Evolutionary conservation across 2,113 vertebrate genomes (phyloP), one percentile per base, ranked within the genome.

Genomic region (Brienomyrus brachyistius): DNA sequence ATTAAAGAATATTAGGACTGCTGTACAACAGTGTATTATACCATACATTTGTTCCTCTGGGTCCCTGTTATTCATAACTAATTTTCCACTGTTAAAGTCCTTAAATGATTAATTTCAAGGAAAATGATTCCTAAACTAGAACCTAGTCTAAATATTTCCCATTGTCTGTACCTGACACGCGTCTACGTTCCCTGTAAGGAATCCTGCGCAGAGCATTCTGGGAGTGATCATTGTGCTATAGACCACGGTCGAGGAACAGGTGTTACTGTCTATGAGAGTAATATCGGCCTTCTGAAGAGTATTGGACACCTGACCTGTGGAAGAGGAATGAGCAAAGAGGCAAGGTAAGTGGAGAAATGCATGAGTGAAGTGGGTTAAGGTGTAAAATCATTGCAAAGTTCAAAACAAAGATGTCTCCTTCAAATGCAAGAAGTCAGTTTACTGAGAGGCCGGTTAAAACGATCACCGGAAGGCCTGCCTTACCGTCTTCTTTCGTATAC

Each of bases 141-240:
- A 70, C 19, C 5, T 70, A 40, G 35, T 43, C 74, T 7, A 80
- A 43, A 80, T 80, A 19, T 80, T 80, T 62, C 27, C 35, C 54
- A 27, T 50, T 8, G 6, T 6, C 66, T 4, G 86, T 95, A 99
- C 98, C 97, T 99, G 97, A 92, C 98, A 99, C 31, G 97, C 95
- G 85, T 99, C 98, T 77, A 96, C 95, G 0, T 93, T 93, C 0
- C 98, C 98, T 2, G 94, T 51, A 0, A 93, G 56, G 90, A 87
- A 92, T 17, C 98, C 98, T 0, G 98, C 98, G 15, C 98, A 99
- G 87, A 99, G 91, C 98, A 99, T 99, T 90, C 91, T 95, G 11
- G 90, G 5, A 0, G 96, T 97, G 50, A 99, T 91, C 0, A 92
- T 70, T 0, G 77, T 62, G 0, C 95, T 95, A 84, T 99, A 99